These are phyloP conservation scores for Girardia tigrina DNA, from an alignment of 2,888 invertebrate genomes.

Conservation along the genomic window DNA sequence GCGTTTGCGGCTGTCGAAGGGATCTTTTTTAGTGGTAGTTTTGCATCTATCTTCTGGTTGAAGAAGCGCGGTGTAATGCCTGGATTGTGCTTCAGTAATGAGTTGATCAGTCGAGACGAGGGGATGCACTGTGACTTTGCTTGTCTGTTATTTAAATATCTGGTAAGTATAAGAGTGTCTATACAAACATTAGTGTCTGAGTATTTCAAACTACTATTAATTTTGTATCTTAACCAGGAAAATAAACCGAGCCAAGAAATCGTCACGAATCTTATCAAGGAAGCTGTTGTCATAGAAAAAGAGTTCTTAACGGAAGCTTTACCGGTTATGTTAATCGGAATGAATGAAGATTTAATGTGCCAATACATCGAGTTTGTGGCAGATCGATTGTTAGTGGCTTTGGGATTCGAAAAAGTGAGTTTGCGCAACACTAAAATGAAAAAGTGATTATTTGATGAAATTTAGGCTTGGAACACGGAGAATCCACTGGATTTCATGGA, in stretches of 20 bases:
- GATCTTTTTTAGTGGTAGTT: conserved; percentile 96
- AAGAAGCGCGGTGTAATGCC: conserved; percentile 97
- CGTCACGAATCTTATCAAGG: conserved; percentile 68
- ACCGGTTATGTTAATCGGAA: conserved; percentile 82
- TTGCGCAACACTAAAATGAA: no score
- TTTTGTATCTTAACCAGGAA: background rate
- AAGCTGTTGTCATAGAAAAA: conserved; percentile 87
- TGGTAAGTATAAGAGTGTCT: no score
- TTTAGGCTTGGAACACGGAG: conserved; percentile 67
- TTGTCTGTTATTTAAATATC: conserved; percentile 83
- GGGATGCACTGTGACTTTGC: conserved; percentile 95
- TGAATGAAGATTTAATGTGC: conserved; percentile 89
- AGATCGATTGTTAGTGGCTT: conserved; percentile 73
- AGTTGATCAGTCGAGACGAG: conserved; percentile 90
- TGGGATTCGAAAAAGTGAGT: conserved; percentile 68
- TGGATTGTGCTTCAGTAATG: conserved; percentile 93
- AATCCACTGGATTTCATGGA: conserved; percentile 99
- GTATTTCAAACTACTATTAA: no score
- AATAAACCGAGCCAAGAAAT: conserved; percentile 69
- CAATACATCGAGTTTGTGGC: conserved; percentile 97
- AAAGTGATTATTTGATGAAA: no score
- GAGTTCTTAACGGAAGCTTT: conserved; percentile 91
- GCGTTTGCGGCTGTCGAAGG: conserved; percentile 98
- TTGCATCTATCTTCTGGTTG: conserved; percentile 95
- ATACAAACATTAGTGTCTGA: no score